Evolutionary conservation across 2,888 invertebrate species (phyloP).

Genomic region (Elegia similella): DNA sequence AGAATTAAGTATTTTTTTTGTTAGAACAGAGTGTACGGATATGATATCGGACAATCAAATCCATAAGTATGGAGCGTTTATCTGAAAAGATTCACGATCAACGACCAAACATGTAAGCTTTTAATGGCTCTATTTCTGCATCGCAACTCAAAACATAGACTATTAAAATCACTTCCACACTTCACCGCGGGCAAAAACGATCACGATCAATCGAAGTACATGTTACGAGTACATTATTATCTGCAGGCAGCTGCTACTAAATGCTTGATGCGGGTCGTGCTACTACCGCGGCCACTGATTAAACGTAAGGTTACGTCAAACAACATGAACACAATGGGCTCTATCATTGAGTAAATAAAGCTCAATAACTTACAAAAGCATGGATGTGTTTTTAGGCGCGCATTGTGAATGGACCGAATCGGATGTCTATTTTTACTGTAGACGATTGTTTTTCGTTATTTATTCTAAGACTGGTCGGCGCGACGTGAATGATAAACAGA

Average conservation of each 20-base stretch:
- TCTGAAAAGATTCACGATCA: not conserved
- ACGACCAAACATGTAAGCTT: not conserved
- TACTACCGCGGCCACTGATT: constrained; percentile 11
- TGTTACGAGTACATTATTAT: constrained; percentile 21
- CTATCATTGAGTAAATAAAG: not conserved
- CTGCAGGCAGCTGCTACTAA: constrained; percentile 26
- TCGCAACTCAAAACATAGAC: constrained; percentile 2
- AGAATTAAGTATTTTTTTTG: no score
- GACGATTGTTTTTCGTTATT: constrained; percentile 1
- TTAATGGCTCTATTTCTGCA: constrained; percentile 3
- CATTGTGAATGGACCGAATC: constrained; percentile 4
- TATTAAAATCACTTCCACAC: constrained; percentile 13
- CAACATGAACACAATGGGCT: not conserved
- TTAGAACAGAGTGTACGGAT: no score
- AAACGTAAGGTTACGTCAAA: not conserved
- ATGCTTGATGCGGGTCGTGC: constrained; percentile 24
- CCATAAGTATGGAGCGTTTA: no score
- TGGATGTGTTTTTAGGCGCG: not conserved
- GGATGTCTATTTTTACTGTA: constrained; percentile 1
- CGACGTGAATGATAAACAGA: not conserved
- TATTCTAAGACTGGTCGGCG: not conserved
- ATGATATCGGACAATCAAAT: no score
- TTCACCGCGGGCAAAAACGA: constrained; percentile 6
- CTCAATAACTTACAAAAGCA: not conserved
- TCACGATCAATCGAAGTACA: constrained; percentile 8